Evolutionary conservation across 2,888 invertebrate genomes (phyloP).

Genomic region (Hypolimnas misippus): DNA sequence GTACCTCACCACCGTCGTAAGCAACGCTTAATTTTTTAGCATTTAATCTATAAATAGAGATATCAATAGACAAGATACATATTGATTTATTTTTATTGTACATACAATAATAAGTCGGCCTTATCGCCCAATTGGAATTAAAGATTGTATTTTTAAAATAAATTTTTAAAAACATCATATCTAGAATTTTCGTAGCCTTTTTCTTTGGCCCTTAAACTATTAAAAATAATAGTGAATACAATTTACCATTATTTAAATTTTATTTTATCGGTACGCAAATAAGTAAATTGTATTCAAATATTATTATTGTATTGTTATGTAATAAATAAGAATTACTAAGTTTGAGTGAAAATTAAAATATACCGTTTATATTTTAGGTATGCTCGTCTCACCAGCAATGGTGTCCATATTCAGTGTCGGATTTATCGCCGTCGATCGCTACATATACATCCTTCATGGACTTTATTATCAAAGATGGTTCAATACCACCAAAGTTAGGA

Average conservation of each 20-base stretch:
- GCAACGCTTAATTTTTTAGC: too few relatives aligned
- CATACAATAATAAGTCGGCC: neutral
- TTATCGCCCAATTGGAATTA: neutral
- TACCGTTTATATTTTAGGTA: constrained; percentile 74
- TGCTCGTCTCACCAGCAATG: constrained; percentile 86
- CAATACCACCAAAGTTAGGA: constrained; percentile 82
- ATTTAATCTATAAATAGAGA: too few relatives aligned
- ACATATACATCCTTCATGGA: constrained; percentile 86
- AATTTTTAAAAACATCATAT: neutral
- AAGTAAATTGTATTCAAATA: too few relatives aligned
- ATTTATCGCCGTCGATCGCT: constrained; percentile 86
- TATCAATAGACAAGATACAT: too few relatives aligned
- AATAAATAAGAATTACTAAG: too few relatives aligned
- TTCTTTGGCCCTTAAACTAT: neutral
- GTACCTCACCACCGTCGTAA: too few relatives aligned
- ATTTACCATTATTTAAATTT: too few relatives aligned
- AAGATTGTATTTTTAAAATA: neutral
- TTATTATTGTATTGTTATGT: too few relatives aligned
- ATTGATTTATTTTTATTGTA: too few relatives aligned
- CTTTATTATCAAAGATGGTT: constrained; percentile 86
- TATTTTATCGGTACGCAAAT: too few relatives aligned
- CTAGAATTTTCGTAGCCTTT: too few relatives aligned
- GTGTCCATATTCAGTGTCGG: constrained; percentile 86
- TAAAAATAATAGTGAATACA: constrained; percentile 4
- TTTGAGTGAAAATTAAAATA: too few relatives aligned